A percentile compares a stretch with the other conserved stretches of the same genome.
Conservation (phyloP, 2,888 invertebrate species). For the Dusona sp. region DNA sequence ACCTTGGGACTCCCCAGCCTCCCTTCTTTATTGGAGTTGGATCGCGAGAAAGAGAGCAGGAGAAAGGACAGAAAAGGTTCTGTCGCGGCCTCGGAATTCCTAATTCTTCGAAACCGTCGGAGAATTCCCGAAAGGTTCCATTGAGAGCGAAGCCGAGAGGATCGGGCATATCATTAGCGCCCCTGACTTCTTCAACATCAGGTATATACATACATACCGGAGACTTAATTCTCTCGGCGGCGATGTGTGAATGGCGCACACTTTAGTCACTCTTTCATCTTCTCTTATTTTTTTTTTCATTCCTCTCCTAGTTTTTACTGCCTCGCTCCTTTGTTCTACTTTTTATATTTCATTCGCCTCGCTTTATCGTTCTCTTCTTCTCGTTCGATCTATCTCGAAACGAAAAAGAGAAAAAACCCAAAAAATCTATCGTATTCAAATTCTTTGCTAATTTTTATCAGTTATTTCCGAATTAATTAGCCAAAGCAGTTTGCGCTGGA, state of each 20-base stretch:
- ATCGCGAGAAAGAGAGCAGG: constrained; percentile 51
- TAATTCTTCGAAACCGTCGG: constrained; percentile 84
- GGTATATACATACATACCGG: constrained; percentile 72
- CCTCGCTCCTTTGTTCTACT: constrained; percentile 4
- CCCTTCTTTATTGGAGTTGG: constrained; percentile 66
- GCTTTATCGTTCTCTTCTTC: constrained; percentile 24
- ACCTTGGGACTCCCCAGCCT: constrained; percentile 28
- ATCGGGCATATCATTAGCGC: constrained; percentile 84
- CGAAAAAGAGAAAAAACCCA: background rate
- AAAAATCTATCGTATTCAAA: background rate
- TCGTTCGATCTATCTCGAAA: background rate
- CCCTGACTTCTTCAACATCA: constrained; percentile 75
- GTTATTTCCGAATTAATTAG: background rate
- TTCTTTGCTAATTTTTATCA: constrained; percentile 5
- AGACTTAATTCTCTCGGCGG: constrained; percentile 63
- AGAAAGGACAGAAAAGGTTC: constrained; percentile 44
- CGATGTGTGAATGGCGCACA: constrained; percentile 80
- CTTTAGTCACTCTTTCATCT: constrained; percentile 74
- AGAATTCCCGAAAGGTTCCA: constrained; percentile 84
- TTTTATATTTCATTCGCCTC: constrained; percentile 51
- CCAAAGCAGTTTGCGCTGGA: background rate
- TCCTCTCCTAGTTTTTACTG: constrained; percentile 58
- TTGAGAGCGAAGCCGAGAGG: constrained; percentile 76
- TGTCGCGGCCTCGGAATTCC: constrained; percentile 83
- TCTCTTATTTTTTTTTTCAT: constrained; percentile 46